Base-by-base conservation (phyloP, 2,113 vertebrate genomes). In the Hoplias malabaricus region DNA sequence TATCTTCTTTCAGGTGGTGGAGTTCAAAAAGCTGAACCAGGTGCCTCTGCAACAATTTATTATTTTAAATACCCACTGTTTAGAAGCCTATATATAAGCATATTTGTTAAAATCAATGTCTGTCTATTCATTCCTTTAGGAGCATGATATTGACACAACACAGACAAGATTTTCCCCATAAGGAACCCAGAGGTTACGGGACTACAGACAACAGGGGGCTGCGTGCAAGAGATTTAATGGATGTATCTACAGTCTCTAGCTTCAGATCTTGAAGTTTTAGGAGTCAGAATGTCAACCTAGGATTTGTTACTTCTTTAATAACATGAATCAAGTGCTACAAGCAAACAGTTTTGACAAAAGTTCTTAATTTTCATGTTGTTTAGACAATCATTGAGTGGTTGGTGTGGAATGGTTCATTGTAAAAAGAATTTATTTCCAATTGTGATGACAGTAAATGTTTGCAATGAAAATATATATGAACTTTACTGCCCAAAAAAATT, bases 1-100 rank as follows among this genome's bases (percentile, higher is more conserved):
- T 82, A 88, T 99, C 87, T 98, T 99, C 87, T 98, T 98, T 86
- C 96, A 98, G 86, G 95, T 99, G 74, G 96, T 98, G 3, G 96
- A 98, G 85, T 99, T 99, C 87, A 99, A 98, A 91, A 99, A 99
- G 72, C 83, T 96, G 73, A 98, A 99, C 89, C 96, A 98, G 94
- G 97, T 98, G 86, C 82, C 84, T 46, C 19, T n/a, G n/a, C 5
- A 8, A 29, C 48, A 23, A 13, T 38, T 0, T 36, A 56, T 9
- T 21, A 34, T 4, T 5, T 46, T 0, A 0, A 8, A 25, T 61
- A 11, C 19, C 9, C 8, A 19, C 12, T 14, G 48, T 12, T 48
- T 4, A 33, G 31, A 48, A 7, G 38, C 21, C 2, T 25, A 9
- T 42, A 29, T 11, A 11, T 1, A 46, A 16, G 53, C 38, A 21